These are phyloP conservation scores for Lottia scabra DNA, from an alignment of 2,888 invertebrate genomes.

Conservation along the genomic window DNA sequence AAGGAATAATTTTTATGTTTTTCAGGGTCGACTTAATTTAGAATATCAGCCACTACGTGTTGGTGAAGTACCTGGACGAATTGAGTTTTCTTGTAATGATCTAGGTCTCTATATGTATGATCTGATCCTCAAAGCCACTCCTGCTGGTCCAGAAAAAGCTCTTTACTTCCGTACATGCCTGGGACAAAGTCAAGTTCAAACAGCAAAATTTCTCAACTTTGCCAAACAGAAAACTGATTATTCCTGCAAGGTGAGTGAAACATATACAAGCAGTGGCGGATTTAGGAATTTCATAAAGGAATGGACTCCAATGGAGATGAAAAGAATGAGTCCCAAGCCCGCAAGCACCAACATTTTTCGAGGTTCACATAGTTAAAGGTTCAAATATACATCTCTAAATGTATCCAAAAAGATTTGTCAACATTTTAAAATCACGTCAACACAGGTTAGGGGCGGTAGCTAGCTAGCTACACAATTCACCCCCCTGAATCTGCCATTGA, in stretches of 20 bases:
- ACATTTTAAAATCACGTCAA: too few species aligned
- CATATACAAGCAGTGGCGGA: too few species aligned
- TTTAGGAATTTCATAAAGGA: too few species aligned
- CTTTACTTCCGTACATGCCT: constrained; percentile 65
- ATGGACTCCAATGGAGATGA: too few species aligned
- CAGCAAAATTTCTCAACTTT: constrained; percentile 68
- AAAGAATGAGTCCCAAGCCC: too few species aligned
- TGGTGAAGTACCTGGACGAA: constrained; percentile 59
- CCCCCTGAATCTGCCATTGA: too few species aligned
- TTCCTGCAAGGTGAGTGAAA: constrained; percentile 62
- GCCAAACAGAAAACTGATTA: constrained; percentile 69
- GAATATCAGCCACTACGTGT: constrained; percentile 69
- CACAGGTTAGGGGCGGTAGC: too few species aligned
- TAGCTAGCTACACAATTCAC: too few species aligned
- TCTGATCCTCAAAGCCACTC: constrained; percentile 64
- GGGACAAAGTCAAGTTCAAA: constrained; percentile 60
- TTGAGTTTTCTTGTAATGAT: constrained; percentile 67
- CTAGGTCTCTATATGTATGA: constrained; percentile 68
- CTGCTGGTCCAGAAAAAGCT: constrained; percentile 66
- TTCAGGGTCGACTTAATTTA: constrained; percentile 64
- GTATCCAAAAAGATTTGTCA: too few species aligned
- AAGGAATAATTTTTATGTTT: background rate
- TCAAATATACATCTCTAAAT: too few species aligned
- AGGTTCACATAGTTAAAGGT: too few species aligned
- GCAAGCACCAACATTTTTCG: too few species aligned